A percentile compares a stretch with the other conserved stretches of the same genome.
Conservation (phyloP, 2,797 vertebrate genomes). For the Ficedula albicollis region DNA sequence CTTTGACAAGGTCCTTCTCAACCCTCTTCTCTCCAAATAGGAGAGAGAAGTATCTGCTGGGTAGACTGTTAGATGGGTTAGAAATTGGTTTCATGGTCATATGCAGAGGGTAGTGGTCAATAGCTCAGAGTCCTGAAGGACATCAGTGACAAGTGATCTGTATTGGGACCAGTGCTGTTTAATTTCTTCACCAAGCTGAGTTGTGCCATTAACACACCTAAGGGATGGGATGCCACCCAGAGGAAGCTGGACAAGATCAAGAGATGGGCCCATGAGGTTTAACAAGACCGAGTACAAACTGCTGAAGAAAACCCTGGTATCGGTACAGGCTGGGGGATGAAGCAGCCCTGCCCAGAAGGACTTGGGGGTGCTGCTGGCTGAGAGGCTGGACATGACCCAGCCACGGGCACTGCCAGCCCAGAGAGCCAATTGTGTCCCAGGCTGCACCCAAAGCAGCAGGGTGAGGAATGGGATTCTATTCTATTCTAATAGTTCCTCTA, state of each 20-base stretch:
- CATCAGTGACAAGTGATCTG: neutral
- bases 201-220: neutral
- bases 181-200: neutral
- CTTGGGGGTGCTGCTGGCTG: neutral
- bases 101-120: neutral
- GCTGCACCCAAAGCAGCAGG: neutral
- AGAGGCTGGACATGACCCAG: neutral
- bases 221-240: neutral
- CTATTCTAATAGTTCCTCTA: neutral
- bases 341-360: neutral
- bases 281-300: neutral
- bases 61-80: neutral
- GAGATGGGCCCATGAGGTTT: neutral
- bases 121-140: neutral
- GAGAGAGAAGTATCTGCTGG: neutral
- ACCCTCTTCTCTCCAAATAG: accelerated
- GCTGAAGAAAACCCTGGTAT: neutral
- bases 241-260: neutral
- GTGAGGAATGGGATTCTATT: neutral
- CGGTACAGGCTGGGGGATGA: neutral
- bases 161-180: neutral
- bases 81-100: neutral
- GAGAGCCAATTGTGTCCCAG: neutral
- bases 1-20: neutral
- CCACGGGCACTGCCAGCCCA: neutral